Evolutionary conservation across 2,888 invertebrate species (phyloP).

Genomic region (Caenorhabditis auriculariae): DNA sequence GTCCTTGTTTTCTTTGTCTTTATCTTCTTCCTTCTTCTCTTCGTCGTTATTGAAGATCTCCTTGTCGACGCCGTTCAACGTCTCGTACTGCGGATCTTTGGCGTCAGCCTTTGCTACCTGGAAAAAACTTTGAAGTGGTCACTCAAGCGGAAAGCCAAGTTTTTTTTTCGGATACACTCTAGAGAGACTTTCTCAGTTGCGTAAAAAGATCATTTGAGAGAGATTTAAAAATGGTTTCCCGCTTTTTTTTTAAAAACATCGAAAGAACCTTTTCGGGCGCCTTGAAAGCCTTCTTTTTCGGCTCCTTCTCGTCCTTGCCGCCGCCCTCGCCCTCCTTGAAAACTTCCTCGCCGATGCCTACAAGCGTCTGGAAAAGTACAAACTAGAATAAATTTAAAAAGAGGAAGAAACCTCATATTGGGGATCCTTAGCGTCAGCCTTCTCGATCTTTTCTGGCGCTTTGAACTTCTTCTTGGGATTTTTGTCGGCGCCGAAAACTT

Average conservation of each 20-base stretch:
- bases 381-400: neutral
- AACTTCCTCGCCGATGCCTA: slow-evolving; percentile 27
- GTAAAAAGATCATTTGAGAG: no score
- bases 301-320: slow-evolving; percentile 6
- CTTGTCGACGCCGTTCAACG: slow-evolving; percentile 31
- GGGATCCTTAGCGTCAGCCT: slow-evolving; percentile 37
- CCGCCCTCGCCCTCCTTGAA: slow-evolving; percentile 21
- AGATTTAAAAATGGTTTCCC: neutral
- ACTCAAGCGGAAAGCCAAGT: no score
- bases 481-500: slow-evolving; percentile 29
- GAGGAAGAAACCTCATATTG: slow-evolving; percentile 18
- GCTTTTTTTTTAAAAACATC: no score
- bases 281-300: slow-evolving; percentile 34
- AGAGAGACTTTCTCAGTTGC: no score
- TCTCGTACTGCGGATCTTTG: slow-evolving; percentile 39
- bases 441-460: slow-evolving; percentile 26
- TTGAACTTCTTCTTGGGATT: slow-evolving; percentile 35
- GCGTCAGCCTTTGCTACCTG: slow-evolving; percentile 24
- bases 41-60: slow-evolving; percentile 31
- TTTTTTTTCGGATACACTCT: neutral
- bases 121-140: neutral
- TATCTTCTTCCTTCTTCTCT: slow-evolving; percentile 8
- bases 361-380: slow-evolving; percentile 16
- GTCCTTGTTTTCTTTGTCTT: slow-evolving; percentile 1
- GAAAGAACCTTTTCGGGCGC: slow-evolving; percentile 22